phyloP scores from a whole-genome alignment of 1,140 invertebrate genomes.

The Musca vetustissima region DNA sequence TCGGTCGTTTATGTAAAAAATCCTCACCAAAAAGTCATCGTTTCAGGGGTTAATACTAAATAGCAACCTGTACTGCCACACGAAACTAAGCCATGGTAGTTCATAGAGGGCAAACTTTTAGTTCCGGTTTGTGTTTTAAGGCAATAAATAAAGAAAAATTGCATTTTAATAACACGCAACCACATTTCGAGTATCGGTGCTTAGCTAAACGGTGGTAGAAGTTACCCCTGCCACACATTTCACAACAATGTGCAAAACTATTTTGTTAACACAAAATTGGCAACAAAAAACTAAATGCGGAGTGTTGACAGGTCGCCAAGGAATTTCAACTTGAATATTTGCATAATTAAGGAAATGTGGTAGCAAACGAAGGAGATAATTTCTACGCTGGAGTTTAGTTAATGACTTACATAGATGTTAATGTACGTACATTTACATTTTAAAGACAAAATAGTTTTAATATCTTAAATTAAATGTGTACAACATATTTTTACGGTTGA shows the following conservation, averaged over 20 bases:
- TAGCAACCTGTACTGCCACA: too few species aligned
- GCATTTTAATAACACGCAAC: conserved; percentile 48
- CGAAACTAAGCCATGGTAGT: too few species aligned
- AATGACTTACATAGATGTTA: too few species aligned
- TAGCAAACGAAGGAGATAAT: too few species aligned
- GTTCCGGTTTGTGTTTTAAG: not conserved
- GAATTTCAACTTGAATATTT: conserved; percentile 6
- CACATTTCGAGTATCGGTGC: not conserved
- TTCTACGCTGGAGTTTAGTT: too few species aligned
- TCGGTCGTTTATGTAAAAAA: conserved; percentile 1
- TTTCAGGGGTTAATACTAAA: not conserved
- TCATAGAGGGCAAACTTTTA: too few species aligned
- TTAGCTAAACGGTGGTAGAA: too few species aligned
- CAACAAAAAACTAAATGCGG: not conserved
- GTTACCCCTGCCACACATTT: not conserved
- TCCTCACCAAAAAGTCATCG: conserved; percentile 2
- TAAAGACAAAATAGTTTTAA: too few species aligned
- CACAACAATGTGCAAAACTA: conserved; percentile 23
- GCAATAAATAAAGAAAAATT: conserved; percentile 52
- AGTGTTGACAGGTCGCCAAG: conserved; percentile 21
- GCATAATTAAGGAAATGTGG: too few species aligned
- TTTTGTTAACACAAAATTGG: conserved; percentile 19
- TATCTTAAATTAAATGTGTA: too few species aligned
- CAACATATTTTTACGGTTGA: too few species aligned
- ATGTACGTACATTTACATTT: too few species aligned